These are phyloP conservation scores for Platycheirus albimanus DNA, from an alignment of 2,888 invertebrate genomes.

Conservation along the genomic window DNA sequence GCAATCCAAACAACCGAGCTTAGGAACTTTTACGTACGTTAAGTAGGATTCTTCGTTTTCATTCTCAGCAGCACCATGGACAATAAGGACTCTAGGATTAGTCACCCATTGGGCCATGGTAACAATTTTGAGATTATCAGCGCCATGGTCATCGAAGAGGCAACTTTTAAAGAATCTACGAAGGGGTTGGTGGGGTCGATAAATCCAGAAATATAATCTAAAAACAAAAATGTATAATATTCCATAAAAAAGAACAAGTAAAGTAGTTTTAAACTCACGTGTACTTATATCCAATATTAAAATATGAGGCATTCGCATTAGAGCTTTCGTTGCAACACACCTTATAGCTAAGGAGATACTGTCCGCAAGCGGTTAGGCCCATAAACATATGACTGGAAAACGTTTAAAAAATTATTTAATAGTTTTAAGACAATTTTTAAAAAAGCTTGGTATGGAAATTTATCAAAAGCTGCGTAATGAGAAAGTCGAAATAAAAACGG, in stretches of 20 bases:
- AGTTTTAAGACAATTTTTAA: no score
- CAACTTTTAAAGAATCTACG: constrained; percentile 84
- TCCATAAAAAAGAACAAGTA: background rate
- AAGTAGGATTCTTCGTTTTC: constrained; percentile 83
- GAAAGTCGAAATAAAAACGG: no score
- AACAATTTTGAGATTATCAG: constrained; percentile 85
- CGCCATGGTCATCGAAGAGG: constrained; percentile 85
- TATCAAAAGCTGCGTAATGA: no score
- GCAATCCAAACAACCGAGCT: constrained; percentile 86
- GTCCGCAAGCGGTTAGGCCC: constrained; percentile 97
- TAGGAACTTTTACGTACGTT: constrained; percentile 84
- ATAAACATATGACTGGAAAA: constrained; percentile 92
- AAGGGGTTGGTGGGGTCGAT: constrained; percentile 81
- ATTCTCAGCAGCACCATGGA: constrained; percentile 84
- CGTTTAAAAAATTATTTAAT: no score
- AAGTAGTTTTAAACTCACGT: constrained; percentile 84
- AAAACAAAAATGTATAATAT: constrained; percentile 74
- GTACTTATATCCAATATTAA: constrained; percentile 86
- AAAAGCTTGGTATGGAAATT: no score
- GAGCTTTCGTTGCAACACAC: constrained; percentile 84
- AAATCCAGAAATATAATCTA: constrained; percentile 82
- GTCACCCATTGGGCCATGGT: constrained; percentile 87
- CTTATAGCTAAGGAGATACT: constrained; percentile 94
- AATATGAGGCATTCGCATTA: constrained; percentile 84
- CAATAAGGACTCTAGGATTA: constrained; percentile 85